Evolutionary conservation across 2,888 invertebrate genomes (phyloP).

Genomic region (Meiosimyza decipiens): DNA sequence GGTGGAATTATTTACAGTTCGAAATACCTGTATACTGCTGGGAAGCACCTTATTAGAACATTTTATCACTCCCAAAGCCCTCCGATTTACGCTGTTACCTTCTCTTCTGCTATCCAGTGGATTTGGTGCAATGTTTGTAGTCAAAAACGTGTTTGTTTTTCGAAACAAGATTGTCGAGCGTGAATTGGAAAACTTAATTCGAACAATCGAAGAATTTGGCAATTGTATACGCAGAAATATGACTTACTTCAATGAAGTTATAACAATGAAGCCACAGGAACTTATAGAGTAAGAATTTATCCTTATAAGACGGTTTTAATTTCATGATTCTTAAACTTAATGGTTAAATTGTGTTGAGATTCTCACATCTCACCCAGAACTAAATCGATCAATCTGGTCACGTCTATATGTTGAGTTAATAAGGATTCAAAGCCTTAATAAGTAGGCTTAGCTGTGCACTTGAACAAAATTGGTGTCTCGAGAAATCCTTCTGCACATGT

Average conservation of each 20-base stretch:
- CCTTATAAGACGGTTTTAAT: background rate
- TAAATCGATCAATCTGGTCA: too few species aligned
- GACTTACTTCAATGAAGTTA: conserved; percentile 64
- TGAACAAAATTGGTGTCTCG: too few species aligned
- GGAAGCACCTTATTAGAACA: conserved; percentile 58
- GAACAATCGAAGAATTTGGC: conserved; percentile 63
- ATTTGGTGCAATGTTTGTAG: conserved; percentile 57
- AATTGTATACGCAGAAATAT: conserved; percentile 64
- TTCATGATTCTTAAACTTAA: background rate
- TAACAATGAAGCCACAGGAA: conserved; percentile 62
- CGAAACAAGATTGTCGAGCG: conserved; percentile 61
- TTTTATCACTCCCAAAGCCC: conserved; percentile 55
- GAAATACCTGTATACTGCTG: conserved; percentile 57
- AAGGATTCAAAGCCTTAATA: too few species aligned
- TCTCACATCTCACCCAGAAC: too few species aligned
- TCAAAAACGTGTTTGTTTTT: conserved; percentile 59
- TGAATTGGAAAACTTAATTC: conserved; percentile 60
- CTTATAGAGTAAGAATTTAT: conserved; percentile 57
- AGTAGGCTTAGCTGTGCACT: too few species aligned
- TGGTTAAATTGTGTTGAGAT: background rate
- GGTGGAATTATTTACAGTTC: conserved; percentile 53
- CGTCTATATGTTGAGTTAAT: too few species aligned
- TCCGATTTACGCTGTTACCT: conserved; percentile 56
- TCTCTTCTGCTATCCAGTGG: conserved; percentile 55
- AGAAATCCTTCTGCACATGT: too few species aligned